phyloP scores from a whole-genome alignment of 2,113 vertebrate species.

The Pyxicephalus adspersus region DNA sequence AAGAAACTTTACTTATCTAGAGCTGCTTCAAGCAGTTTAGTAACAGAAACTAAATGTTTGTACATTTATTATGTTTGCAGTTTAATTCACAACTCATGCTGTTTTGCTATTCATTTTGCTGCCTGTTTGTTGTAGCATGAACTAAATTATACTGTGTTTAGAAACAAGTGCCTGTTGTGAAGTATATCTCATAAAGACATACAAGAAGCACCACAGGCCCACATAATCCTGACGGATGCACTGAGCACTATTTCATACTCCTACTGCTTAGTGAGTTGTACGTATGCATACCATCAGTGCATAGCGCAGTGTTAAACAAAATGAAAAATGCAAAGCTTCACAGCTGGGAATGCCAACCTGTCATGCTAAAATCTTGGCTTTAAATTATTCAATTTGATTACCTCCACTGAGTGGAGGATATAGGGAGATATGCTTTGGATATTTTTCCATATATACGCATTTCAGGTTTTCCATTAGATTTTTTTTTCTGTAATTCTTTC shows the following conservation, averaged over 20 bases:
- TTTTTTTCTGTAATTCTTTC: no score
- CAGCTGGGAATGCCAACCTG: constrained; percentile 10
- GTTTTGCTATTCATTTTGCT: constrained; percentile 16
- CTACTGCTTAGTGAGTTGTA: constrained; percentile 16
- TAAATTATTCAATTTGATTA: background rate
- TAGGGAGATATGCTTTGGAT: no score
- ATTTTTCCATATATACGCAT: no score
- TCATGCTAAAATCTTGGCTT: background rate
- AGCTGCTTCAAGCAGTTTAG: background rate
- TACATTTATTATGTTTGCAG: constrained; percentile 16
- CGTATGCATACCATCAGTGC: constrained; percentile 19
- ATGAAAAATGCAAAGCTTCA: constrained; percentile 38
- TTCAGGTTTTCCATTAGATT: no score
- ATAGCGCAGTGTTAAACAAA: constrained; percentile 12
- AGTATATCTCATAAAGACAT: constrained; percentile 12
- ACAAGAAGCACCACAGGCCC: constrained; percentile 16
- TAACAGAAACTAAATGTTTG: background rate
- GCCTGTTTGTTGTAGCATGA: constrained; percentile 31
- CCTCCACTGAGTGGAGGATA: no score
- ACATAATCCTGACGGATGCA: constrained; percentile 28
- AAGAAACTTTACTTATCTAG: background rate
- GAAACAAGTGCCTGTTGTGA: constrained; percentile 20
- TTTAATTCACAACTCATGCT: constrained; percentile 28
- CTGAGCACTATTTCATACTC: constrained; percentile 24
- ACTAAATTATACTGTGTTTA: constrained; percentile 28